Conservation (phyloP, 2,797 vertebrate genomes). For the Pristis pectinata region DNA sequence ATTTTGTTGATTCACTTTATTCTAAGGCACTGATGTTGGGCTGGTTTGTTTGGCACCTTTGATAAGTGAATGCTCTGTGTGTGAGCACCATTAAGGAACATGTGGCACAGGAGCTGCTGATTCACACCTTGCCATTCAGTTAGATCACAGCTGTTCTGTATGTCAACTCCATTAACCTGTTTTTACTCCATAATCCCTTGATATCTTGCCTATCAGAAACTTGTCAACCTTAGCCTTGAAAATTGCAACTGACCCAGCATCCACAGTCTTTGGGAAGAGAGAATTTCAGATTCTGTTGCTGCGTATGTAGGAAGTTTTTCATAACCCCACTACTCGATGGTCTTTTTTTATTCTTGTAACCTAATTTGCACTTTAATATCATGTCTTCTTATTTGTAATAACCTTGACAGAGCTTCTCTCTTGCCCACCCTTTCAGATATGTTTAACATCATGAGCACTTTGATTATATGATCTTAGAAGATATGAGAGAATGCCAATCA, state of each 20-base stretch:
- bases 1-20: not conserved
- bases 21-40: not conserved
- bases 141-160: not conserved
- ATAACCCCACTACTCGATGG: not conserved
- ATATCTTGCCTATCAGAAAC: not conserved
- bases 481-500: not conserved
- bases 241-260: not conserved
- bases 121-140: not conserved
- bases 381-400: not conserved
- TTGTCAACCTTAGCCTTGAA: not conserved
- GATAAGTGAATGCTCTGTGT: not conserved
- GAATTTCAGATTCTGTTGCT: not conserved
- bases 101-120: not conserved
- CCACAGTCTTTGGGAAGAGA: not conserved
- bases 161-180: not conserved
- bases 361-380: not conserved
- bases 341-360: not conserved
- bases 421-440: not conserved
- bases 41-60: not conserved
- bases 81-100: not conserved
- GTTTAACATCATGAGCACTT: not conserved
- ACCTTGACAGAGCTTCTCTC: not conserved
- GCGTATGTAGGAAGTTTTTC: no score
- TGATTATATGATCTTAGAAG: not conserved
- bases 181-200: not conserved